A percentile compares a stretch with the other conserved stretches of the same genome.
Evolutionary conservation across 2,113 vertebrate genomes (phyloP).

Genomic region (Penelope pileata): DNA sequence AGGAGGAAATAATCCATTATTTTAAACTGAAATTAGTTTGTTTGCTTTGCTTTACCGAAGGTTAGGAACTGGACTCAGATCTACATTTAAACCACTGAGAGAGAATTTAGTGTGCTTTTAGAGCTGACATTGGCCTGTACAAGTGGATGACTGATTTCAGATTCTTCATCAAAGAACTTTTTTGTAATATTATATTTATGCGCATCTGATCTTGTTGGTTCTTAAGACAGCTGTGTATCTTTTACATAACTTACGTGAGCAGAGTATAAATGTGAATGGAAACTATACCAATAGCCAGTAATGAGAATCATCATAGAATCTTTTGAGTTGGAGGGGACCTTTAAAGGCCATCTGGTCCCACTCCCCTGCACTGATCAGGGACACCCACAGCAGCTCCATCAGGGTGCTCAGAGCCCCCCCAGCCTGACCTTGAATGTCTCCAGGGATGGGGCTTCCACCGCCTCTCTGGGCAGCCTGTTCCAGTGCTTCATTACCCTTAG

Average conservation of each 20-base stretch:
- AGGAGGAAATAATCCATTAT: not conserved
- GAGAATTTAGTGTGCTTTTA: not conserved
- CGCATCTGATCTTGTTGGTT: slow-evolving; percentile 9
- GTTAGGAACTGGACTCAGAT: not conserved
- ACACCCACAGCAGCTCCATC: too few relatives aligned
- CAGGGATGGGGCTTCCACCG: too few relatives aligned
- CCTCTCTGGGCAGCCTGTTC: too few relatives aligned
- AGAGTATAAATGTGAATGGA: not conserved
- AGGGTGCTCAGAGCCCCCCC: too few relatives aligned
- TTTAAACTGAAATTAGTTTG: slow-evolving; percentile 23
- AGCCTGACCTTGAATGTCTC: too few relatives aligned
- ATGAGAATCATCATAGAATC: not conserved
- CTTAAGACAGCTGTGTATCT: not conserved
- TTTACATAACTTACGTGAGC: not conserved
- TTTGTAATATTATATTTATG: not conserved
- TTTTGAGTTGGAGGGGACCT: too few relatives aligned
- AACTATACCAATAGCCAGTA: not conserved
- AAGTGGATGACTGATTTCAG: slow-evolving; percentile 1
- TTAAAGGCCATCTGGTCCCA: too few relatives aligned
- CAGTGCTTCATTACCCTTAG: too few relatives aligned
- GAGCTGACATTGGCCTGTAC: not conserved
- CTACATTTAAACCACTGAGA: not conserved
- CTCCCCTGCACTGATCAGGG: too few relatives aligned
- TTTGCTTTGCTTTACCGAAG: not conserved
- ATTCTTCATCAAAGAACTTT: slow-evolving; percentile 24